These are phyloP conservation scores for Natrix natrix DNA, from an alignment of 2,797 vertebrate species.

Conservation along the genomic window DNA sequence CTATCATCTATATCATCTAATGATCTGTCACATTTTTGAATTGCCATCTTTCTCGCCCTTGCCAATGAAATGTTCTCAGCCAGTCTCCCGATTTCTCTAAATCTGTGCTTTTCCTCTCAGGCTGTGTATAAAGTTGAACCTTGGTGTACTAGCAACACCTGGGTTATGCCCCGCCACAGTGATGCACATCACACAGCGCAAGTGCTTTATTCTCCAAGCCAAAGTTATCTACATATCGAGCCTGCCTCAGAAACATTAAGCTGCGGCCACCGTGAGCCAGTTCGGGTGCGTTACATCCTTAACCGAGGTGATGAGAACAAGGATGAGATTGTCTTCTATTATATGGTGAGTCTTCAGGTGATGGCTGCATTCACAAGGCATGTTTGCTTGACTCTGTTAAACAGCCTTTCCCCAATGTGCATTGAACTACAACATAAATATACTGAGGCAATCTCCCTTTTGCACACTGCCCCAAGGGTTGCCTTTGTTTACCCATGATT, in stretches of 20 bases:
- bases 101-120: slow-evolving; percentile 51
- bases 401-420: not conserved
- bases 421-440: too few species aligned
- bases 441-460: too few species aligned
- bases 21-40: not conserved
- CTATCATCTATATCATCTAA: too few species aligned
- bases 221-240: slow-evolving; percentile 69
- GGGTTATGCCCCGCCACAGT: slow-evolving; percentile 40
- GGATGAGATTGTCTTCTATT: slow-evolving; percentile 62
- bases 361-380: not conserved
- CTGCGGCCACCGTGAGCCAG: slow-evolving; percentile 51
- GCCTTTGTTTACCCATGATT: too few species aligned
- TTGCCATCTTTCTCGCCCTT: not conserved
- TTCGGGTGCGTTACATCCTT: slow-evolving; percentile 63
- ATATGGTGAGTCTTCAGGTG: slow-evolving; percentile 64
- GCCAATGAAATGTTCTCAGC: not conserved
- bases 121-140: slow-evolving; percentile 43
- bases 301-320: slow-evolving; percentile 30
- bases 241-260: slow-evolving; percentile 39
- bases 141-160: slow-evolving; percentile 40
- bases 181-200: not conserved
- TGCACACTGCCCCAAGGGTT: too few species aligned
- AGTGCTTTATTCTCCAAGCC: slow-evolving; percentile 64
- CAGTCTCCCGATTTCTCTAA: not conserved
- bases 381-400: not conserved